Base-by-base conservation (phyloP, 2,797 vertebrate genomes). In the Pangasius djambal region DNA sequence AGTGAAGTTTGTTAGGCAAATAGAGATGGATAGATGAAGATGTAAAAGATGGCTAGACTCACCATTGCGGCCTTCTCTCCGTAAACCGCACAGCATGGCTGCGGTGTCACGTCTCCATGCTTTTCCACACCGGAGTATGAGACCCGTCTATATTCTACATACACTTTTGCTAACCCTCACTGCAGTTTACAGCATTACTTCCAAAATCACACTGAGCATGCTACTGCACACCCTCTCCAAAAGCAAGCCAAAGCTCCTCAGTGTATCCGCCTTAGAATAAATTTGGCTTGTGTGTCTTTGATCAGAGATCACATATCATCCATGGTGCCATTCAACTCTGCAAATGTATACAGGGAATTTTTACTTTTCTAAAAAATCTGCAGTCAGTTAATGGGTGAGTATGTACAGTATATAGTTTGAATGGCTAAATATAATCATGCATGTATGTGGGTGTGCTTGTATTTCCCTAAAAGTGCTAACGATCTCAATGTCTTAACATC, bases 81-180 rank as follows among this genome's bases (percentile, higher is more conserved):
- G 95, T 90, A 97, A 95, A 94, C 96, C 96, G 94, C 96, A 97
- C 93, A 97, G 95, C 96, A 97, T 97, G 94, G 91, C 93, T 93
- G 93, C 44, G 91, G 90, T 86, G 89, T 86, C 87, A 92, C 92
- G 89, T 92, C 89, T 89, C 16, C 93, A 94, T 93, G 90, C 92
- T 89, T 90, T 75, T 74, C 81, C 89, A 88, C 79, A 31, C 61
- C 20, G 52, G 15, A 37, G 67, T 81, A 87, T 31, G 52, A 72
- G 50, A 87, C 40, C 40, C 20, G 31, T 86, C 75, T 89, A 40
- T 85, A 86, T 79, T 44, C 65, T 25, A 65, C 82, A 74, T 75
- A 52, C 83, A n/a, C 40, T 8, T 50, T 70, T 31, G 31, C 44
- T 85, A 70, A 25, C 20, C 44, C 65, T 25, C 44, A 12, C 44